A percentile compares a stretch with the other conserved stretches of the same genome.
Evolutionary conservation across 2,797 vertebrate species (phyloP).

Genomic region (Hapalemur alaotrensis): DNA sequence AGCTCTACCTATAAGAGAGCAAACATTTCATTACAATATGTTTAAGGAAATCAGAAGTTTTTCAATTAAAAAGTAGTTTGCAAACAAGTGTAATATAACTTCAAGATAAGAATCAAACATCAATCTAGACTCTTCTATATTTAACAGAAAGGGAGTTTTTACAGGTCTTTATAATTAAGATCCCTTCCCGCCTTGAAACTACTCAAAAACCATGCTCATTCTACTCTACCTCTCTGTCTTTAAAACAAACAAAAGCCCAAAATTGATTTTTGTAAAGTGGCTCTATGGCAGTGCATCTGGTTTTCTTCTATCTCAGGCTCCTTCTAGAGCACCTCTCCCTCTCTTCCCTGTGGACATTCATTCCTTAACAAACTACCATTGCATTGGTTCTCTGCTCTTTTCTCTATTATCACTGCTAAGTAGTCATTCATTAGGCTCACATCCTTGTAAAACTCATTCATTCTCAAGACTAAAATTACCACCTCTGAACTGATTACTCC

Average conservation of each 20-base stretch:
- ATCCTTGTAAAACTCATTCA: neutral
- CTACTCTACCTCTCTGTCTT: neutral
- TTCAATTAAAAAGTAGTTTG: neutral
- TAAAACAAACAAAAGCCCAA: neutral
- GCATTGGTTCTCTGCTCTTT: neutral
- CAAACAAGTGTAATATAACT: neutral
- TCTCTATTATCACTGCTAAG: neutral
- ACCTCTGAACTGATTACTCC: neutral
- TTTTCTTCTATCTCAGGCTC: neutral
- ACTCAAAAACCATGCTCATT: neutral
- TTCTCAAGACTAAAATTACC: neutral
- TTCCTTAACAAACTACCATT: neutral
- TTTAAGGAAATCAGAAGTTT: neutral
- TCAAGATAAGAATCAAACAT: neutral
- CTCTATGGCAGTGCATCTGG: neutral
- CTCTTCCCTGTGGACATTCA: neutral
- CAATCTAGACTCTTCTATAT: neutral
- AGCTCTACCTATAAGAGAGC: constrained; percentile 84
- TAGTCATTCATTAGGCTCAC: neutral
- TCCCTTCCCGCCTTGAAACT: neutral
- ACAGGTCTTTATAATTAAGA: neutral
- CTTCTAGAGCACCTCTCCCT: neutral
- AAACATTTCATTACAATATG: neutral
- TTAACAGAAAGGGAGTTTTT: neutral
- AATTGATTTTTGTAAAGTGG: neutral